phyloP scores from a whole-genome alignment of 2,888 invertebrate species.

The Cetonia aurata region DNA sequence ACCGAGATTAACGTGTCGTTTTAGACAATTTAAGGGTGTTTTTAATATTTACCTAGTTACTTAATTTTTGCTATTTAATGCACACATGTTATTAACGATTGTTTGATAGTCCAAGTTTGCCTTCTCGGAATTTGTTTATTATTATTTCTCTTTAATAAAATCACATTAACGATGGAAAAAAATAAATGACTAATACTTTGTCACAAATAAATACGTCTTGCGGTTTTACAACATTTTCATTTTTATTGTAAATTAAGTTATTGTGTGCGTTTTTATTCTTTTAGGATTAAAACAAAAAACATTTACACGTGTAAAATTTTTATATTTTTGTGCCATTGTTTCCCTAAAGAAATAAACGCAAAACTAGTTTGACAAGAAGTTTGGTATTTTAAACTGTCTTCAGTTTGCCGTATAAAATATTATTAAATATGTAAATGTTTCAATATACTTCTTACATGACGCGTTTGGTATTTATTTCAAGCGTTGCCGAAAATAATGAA shows the following conservation, averaged over 20 bases:
- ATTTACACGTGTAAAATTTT: background rate
- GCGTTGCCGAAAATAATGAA: no score
- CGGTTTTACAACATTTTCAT: background rate
- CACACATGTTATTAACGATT: no score
- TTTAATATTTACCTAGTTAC: no score
- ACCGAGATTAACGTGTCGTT: background rate
- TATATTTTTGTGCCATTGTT: background rate
- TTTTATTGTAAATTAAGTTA: background rate
- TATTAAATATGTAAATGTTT: background rate
- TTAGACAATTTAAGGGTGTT: no score
- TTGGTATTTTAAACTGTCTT: constrained; percentile 2
- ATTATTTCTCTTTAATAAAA: no score
- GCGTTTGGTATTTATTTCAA: no score
- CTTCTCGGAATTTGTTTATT: background rate
- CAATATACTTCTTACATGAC: no score
- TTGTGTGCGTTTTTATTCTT: background rate
- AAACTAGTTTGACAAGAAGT: constrained; percentile 25
- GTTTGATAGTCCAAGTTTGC: no score
- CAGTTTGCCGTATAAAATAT: background rate
- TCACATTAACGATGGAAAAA: no score
- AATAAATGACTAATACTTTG: constrained; percentile 3
- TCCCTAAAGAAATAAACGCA: background rate
- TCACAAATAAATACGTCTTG: background rate
- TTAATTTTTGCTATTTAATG: no score
- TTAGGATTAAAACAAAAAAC: background rate